Conservation (phyloP, 2,888 invertebrate genomes). For the Lasioglossum villosulum region DNA sequence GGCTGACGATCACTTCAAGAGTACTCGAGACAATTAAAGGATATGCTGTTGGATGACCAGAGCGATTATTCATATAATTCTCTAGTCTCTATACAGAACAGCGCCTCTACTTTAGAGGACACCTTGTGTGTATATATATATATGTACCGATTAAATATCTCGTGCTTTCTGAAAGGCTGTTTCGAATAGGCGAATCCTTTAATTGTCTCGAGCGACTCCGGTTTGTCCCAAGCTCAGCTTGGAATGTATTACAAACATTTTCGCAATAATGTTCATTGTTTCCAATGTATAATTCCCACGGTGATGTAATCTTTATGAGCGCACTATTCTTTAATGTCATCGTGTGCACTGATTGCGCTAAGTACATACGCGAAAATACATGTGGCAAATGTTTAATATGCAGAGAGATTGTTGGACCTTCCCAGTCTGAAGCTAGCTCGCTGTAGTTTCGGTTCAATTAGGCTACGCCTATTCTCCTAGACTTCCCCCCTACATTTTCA, state of each 20-base stretch:
- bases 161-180: not conserved
- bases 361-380: conserved; percentile 31
- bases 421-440: not conserved
- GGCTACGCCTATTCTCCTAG: not conserved
- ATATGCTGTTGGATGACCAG: not conserved
- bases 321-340: not conserved
- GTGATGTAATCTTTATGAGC: conserved; percentile 18
- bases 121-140: not conserved
- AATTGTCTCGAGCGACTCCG: conserved; percentile 21
- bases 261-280: conserved; percentile 13
- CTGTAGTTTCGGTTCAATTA: not conserved
- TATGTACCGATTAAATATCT: not conserved
- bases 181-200: conserved; percentile 8
- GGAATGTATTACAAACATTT: conserved; percentile 13
- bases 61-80: not conserved
- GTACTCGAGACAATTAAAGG: conserved; percentile 24
- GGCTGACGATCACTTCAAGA: not conserved
- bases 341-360: conserved; percentile 32
- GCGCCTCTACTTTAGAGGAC: not conserved
- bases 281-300: conserved; percentile 9
- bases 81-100: not conserved
- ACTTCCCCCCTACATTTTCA: not conserved
- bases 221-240: conserved; percentile 12
- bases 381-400: conserved; percentile 5
- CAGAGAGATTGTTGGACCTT: not conserved